These are phyloP conservation scores for Xestia sexstrigata DNA, from an alignment of 2,888 invertebrate genomes.

Conservation along the genomic window DNA sequence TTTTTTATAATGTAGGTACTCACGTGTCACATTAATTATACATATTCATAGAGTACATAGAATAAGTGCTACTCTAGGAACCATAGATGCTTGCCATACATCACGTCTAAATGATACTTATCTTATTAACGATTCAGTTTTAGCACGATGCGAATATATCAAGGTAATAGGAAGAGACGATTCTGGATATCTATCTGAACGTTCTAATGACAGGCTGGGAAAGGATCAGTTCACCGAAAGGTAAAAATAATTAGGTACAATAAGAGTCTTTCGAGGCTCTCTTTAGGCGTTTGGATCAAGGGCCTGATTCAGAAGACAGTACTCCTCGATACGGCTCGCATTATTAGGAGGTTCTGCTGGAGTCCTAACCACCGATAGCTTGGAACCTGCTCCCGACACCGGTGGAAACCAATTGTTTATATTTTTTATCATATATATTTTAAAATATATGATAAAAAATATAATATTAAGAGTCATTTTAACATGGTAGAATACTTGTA, in stretches of 20 bases:
- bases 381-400: no score
- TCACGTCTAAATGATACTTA: slow-evolving; percentile 40
- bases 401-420: no score
- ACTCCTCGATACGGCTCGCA: no score
- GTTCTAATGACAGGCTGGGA: slow-evolving; percentile 2
- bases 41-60: slow-evolving; percentile 55
- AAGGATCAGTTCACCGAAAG: slow-evolving; percentile 11
- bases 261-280: neutral
- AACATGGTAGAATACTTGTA: neutral
- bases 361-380: no score
- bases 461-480: neutral
- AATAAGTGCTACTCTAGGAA: slow-evolving; percentile 42
- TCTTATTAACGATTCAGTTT: slow-evolving; percentile 34
- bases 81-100: slow-evolving; percentile 25
- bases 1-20: slow-evolving; percentile 46
- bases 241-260: neutral
- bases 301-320: no score
- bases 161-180: slow-evolving; percentile 27
- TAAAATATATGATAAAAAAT: no score
- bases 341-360: neutral
- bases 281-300: no score
- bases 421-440: no score
- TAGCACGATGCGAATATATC: slow-evolving; percentile 55
- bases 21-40: slow-evolving; percentile 52
- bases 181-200: slow-evolving; percentile 22